Percentiles rank a stretch among this genome's conserved stretches.
These are phyloP conservation scores for Zophobas morio DNA, from an alignment of 1,140 invertebrate species.

Conservation along the genomic window DNA sequence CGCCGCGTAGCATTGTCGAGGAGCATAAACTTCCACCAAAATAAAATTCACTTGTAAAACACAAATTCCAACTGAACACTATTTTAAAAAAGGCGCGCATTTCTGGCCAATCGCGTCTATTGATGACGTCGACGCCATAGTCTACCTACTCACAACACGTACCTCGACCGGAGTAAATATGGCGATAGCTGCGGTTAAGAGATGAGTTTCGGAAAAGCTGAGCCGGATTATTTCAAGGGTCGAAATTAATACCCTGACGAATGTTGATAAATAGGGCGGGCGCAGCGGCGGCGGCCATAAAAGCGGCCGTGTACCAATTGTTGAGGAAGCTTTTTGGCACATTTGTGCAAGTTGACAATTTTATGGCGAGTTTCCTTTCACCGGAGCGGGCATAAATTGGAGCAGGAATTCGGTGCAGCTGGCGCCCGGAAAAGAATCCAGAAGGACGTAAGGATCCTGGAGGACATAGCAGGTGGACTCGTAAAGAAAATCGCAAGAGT, in stretches of 20 bases:
- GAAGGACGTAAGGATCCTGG: slow-evolving; percentile 30
- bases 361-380: slow-evolving; percentile 46
- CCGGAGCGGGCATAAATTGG: slow-evolving; percentile 42
- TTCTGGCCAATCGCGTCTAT: too few species aligned
- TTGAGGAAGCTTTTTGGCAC: slow-evolving; percentile 42
- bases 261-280: slow-evolving; percentile 10
- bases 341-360: slow-evolving; percentile 48
- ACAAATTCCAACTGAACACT: too few species aligned
- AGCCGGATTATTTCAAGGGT: neutral
- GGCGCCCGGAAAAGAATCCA: slow-evolving; percentile 44
- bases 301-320: slow-evolving; percentile 43
- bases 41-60: too few species aligned
- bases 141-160: too few species aligned
- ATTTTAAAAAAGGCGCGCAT: too few species aligned
- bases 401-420: slow-evolving; percentile 40
- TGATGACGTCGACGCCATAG: too few species aligned
- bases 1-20: slow-evolving; percentile 39
- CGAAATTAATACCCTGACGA: slow-evolving; percentile 22
- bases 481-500: slow-evolving; percentile 30
- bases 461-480: slow-evolving; percentile 43
- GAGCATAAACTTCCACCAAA: neutral
- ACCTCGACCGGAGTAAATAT: too few species aligned
- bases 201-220: too few species aligned
- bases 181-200: too few species aligned
- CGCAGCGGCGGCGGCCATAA: slow-evolving; percentile 1